Evolutionary conservation across 2,888 invertebrate genomes (phyloP).

Genomic region (Mythimna ferrago): DNA sequence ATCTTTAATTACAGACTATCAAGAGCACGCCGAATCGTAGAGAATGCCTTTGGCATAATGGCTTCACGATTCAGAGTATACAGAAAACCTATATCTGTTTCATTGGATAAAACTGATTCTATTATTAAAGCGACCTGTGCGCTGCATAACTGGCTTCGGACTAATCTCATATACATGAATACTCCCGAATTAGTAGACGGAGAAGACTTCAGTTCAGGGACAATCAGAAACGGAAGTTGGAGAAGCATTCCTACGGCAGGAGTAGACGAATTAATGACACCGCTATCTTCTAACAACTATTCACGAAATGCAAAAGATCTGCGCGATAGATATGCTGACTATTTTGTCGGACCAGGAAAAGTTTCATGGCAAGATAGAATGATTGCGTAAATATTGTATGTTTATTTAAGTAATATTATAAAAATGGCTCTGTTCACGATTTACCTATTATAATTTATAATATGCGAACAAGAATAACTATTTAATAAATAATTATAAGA

Average conservation of each 20-base stretch:
- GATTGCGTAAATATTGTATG: constrained; percentile 62
- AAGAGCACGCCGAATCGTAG: constrained; percentile 59
- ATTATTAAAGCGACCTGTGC: constrained; percentile 62
- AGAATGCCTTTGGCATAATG: constrained; percentile 60
- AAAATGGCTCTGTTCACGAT: constrained; percentile 4
- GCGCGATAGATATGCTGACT: constrained; percentile 57
- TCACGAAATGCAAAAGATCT: constrained; percentile 63
- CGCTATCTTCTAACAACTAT: constrained; percentile 64
- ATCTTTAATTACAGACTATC: constrained; percentile 59
- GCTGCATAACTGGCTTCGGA: constrained; percentile 59
- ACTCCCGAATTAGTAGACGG: constrained; percentile 62
- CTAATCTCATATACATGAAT: constrained; percentile 58
- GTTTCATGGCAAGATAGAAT: constrained; percentile 65
- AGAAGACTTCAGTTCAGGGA: constrained; percentile 60
- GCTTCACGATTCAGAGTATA: constrained; percentile 60
- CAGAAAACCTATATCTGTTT: no score
- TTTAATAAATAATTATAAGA: constrained; percentile 63
- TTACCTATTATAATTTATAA: constrained; percentile 56
- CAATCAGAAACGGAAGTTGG: constrained; percentile 63
- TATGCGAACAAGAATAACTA: constrained; percentile 57
- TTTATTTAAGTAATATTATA: constrained; percentile 39
- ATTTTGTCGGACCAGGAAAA: constrained; percentile 62
- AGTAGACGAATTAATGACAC: constrained; percentile 62
- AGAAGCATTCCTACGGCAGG: constrained; percentile 60
- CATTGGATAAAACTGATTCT: constrained; percentile 56